Conservation (phyloP, 2,888 invertebrate species). For the Platypus cylindrus region DNA sequence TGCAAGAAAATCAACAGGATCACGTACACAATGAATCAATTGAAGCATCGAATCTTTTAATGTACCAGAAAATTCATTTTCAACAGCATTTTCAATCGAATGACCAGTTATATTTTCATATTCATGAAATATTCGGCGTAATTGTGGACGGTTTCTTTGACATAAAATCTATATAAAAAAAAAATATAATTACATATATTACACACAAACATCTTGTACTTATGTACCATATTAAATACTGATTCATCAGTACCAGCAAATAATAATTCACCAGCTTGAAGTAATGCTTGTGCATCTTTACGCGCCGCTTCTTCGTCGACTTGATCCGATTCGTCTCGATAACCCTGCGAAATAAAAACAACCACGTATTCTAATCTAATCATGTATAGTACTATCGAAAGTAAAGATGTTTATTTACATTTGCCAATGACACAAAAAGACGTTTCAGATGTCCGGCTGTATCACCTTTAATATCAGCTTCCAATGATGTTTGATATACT, state of each 20-base stretch:
- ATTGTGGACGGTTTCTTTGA: constrained; percentile 58
- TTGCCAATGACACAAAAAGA: constrained; percentile 71
- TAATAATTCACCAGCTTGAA: constrained; percentile 59
- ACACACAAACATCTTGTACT: too few species aligned
- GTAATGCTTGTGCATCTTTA: constrained; percentile 67
- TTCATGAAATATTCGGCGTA: constrained; percentile 44
- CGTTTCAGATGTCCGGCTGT: constrained; percentile 86
- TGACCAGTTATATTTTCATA: constrained; percentile 68
- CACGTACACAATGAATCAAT: constrained; percentile 56
- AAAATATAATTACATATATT: too few species aligned
- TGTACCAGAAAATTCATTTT: constrained; percentile 68
- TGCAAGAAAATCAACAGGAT: constrained; percentile 71
- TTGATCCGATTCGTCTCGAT: constrained; percentile 66
- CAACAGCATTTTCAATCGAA: constrained; percentile 64
- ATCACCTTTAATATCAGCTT: constrained; percentile 73
- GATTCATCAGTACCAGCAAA: constrained; percentile 71
- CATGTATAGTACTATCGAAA: not conserved
- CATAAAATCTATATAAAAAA: constrained; percentile 41
- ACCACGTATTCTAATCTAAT: not conserved
- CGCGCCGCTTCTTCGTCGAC: constrained; percentile 60
- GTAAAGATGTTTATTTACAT: constrained; percentile 32
- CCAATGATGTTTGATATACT: constrained; percentile 72
- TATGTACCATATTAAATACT: constrained; percentile 58
- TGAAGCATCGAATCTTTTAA: constrained; percentile 64
- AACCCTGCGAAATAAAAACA: constrained; percentile 45